These are phyloP conservation scores for Elegia similella DNA, from an alignment of 2,888 invertebrate species.

Conservation along the genomic window DNA sequence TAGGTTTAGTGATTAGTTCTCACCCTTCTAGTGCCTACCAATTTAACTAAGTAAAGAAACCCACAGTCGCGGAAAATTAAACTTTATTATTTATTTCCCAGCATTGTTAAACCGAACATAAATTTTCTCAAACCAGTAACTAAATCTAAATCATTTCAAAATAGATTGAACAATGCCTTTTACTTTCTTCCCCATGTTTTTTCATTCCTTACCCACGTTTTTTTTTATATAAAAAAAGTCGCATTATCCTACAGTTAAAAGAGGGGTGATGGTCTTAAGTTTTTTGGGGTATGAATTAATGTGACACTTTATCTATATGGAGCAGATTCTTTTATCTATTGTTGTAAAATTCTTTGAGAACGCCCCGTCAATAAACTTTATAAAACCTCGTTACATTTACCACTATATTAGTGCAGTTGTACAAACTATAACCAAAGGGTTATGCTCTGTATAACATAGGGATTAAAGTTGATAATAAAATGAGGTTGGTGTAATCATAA, in stretches of 20 bases:
- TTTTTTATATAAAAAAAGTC: conserved; percentile 54
- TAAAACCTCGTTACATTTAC: conserved; percentile 34
- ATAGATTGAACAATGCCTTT: conserved; percentile 26
- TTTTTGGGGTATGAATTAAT: conserved; percentile 51
- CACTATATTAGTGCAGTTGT: conserved; percentile 19
- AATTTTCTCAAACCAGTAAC: conserved; percentile 2
- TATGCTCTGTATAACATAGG: background rate
- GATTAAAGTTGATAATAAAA: background rate
- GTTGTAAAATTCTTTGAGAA: conserved; percentile 44
- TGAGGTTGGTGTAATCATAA: background rate
- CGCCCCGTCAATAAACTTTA: conserved; percentile 56
- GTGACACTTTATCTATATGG: conserved; percentile 59
- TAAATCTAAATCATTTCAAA: conserved; percentile 40
- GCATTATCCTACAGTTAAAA: conserved; percentile 41
- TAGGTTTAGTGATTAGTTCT: too few species aligned
- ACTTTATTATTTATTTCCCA: background rate
- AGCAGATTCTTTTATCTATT: conserved; percentile 40
- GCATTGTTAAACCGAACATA: background rate
- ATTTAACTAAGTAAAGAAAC: background rate
- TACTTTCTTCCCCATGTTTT: conserved; percentile 32
- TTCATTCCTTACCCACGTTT: conserved; percentile 64
- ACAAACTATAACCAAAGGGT: background rate
- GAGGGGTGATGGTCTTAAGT: conserved; percentile 59
- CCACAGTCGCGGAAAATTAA: background rate
- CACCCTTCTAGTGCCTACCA: background rate